phyloP scores from a whole-genome alignment of 2,113 vertebrate genomes.

The Acrocephalus kingi region DNA sequence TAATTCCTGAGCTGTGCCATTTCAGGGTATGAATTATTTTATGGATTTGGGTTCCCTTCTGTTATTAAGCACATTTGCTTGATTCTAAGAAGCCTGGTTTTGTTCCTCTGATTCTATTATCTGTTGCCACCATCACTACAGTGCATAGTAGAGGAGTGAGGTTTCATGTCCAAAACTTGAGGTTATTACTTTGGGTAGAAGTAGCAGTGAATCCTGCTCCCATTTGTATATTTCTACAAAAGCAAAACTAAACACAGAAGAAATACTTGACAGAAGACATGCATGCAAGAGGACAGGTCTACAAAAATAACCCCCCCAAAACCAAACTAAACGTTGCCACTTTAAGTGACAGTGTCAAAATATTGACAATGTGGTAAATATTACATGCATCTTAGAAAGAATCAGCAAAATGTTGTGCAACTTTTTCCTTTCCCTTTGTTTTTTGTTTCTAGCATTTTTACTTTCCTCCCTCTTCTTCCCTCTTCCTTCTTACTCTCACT shows the following conservation, averaged over 20 bases:
- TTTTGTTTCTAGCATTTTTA: background rate
- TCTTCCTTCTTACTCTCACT: background rate
- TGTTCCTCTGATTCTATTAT: background rate
- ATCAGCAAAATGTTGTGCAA: background rate
- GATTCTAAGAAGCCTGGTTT: background rate
- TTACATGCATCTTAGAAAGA: background rate
- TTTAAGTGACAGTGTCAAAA: background rate
- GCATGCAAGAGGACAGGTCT: background rate
- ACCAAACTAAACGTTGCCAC: background rate
- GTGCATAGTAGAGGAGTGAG: background rate
- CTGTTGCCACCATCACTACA: background rate
- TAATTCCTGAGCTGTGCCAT: no score
- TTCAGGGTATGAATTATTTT: constrained; percentile 5
- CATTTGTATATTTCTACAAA: background rate
- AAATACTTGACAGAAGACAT: background rate
- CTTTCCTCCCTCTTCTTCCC: background rate
- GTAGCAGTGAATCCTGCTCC: background rate
- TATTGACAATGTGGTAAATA: background rate
- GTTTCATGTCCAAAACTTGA: background rate
- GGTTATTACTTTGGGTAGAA: background rate
- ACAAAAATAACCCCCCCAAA: background rate
- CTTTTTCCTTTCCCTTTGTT: background rate
- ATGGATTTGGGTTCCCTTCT: background rate
- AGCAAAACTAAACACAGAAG: background rate
- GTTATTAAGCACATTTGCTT: constrained; percentile 12